Evolutionary conservation across 2,888 invertebrate genomes (phyloP).

Genomic region (Platycnemis pennipes): DNA sequence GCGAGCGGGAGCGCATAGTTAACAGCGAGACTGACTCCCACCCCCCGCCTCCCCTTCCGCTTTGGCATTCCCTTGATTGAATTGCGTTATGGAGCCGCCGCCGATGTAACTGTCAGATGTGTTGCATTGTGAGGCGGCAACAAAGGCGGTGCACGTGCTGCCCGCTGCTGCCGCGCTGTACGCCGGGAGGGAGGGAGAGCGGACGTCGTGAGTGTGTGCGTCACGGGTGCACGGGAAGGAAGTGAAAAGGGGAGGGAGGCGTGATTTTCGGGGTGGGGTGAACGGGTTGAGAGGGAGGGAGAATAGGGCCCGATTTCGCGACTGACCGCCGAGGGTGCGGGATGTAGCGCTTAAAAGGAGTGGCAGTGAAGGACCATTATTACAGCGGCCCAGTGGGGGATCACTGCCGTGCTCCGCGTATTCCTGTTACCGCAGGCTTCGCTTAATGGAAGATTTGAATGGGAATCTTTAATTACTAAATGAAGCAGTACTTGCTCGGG

Average conservation of each 20-base stretch:
- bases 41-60: not conserved
- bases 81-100: conserved; percentile 61
- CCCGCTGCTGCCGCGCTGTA: conserved; percentile 17
- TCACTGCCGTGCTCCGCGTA: too few relatives aligned
- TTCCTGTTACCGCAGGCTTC: too few relatives aligned
- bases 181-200: not conserved
- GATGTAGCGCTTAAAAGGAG: not conserved
- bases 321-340: not conserved
- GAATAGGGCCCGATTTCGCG: not conserved
- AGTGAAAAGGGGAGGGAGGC: not conserved
- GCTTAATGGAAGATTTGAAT: too few relatives aligned
- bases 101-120: conserved; percentile 63
- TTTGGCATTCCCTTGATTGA: conserved; percentile 52
- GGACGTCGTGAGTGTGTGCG: not conserved
- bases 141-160: conserved; percentile 43
- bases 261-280: not conserved
- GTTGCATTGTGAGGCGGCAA: conserved; percentile 55
- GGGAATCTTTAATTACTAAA: too few relatives aligned
- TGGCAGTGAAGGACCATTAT: too few relatives aligned
- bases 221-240: conserved; percentile 1
- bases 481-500: too few relatives aligned
- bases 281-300: not conserved
- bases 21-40: not conserved
- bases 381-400: too few relatives aligned
- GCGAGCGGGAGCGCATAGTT: conserved; percentile 12